These are phyloP conservation scores for Lasioglossum vierecki DNA, from an alignment of 2,888 invertebrate species.

Conservation along the genomic window DNA sequence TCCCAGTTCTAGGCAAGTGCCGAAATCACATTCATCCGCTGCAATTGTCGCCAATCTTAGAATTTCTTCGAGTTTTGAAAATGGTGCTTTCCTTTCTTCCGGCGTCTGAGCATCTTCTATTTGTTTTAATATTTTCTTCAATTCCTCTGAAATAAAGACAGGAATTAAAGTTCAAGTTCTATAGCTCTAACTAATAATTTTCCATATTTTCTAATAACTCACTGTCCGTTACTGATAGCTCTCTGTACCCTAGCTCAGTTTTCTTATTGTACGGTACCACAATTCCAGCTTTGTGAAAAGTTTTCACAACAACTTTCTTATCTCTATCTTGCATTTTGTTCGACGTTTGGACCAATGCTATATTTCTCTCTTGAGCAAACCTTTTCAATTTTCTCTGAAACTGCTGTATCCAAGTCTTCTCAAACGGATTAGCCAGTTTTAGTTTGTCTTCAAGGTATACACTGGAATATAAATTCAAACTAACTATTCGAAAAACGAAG, in stretches of 20 bases:
- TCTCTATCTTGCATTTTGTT: constrained; percentile 87
- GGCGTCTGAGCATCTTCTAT: constrained; percentile 87
- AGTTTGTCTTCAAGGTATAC: constrained; percentile 85
- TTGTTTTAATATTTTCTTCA: constrained; percentile 89
- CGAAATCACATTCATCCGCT: constrained; percentile 97
- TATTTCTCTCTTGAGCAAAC: constrained; percentile 87
- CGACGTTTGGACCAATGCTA: constrained; percentile 86
- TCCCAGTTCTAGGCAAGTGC: constrained; percentile 95
- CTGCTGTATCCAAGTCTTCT: constrained; percentile 86
- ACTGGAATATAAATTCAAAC: constrained; percentile 74
- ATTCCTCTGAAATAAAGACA: constrained; percentile 85
- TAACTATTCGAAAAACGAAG: background rate
- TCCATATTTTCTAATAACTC: constrained; percentile 67
- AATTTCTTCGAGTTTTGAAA: constrained; percentile 91
- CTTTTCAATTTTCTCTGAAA: constrained; percentile 87
- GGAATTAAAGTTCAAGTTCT: background rate
- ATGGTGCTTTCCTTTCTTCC: constrained; percentile 86
- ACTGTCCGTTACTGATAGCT: constrained; percentile 88
- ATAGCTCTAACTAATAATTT: background rate
- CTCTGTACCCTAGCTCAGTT: constrained; percentile 94
- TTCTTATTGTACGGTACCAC: constrained; percentile 93
- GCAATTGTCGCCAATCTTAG: constrained; percentile 94
- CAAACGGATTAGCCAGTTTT: constrained; percentile 87
- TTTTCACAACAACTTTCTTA: constrained; percentile 87
- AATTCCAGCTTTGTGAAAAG: constrained; percentile 93